These are phyloP conservation scores for Laticauda colubrina DNA, from an alignment of 2,113 vertebrate species.

Conservation along the genomic window DNA sequence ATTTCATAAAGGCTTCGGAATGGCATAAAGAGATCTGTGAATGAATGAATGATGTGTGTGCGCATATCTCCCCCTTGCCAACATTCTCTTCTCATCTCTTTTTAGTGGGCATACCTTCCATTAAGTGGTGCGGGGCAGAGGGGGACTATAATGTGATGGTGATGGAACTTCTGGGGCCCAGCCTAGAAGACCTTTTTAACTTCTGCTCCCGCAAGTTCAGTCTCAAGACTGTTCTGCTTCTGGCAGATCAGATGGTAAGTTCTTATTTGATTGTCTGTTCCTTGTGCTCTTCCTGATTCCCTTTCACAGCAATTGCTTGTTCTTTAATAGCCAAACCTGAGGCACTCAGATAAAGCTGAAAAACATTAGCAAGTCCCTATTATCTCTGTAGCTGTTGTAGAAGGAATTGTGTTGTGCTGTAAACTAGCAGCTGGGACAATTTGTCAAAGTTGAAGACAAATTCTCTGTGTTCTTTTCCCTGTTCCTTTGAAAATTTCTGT, in stretches of 20 bases:
- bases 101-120: slow-evolving; percentile 93
- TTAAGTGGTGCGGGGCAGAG: slow-evolving; percentile 97
- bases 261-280: slow-evolving; percentile 39
- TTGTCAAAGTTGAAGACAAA: not conserved
- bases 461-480: not conserved
- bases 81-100: slow-evolving; percentile 4
- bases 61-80: not conserved
- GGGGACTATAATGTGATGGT: slow-evolving; percentile 99
- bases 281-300: not conserved
- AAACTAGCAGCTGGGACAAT: not conserved
- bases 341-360: not conserved
- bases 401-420: not conserved
- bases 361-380: slow-evolving; percentile 13
- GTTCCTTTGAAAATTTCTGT: not conserved
- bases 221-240: slow-evolving; percentile 92
- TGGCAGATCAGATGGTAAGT: slow-evolving; percentile 96
- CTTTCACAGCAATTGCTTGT: slow-evolving; percentile 25
- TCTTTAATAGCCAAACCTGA: not conserved
- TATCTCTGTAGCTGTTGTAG: not conserved
- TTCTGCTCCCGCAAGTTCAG: slow-evolving; percentile 98
- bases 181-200: slow-evolving; percentile 96
- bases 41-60: not conserved
- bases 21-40: not conserved
- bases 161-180: slow-evolving; percentile 94
- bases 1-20: not conserved